Conservation (phyloP, 2,888 invertebrate genomes). For the Cartodere bifasciata region DNA sequence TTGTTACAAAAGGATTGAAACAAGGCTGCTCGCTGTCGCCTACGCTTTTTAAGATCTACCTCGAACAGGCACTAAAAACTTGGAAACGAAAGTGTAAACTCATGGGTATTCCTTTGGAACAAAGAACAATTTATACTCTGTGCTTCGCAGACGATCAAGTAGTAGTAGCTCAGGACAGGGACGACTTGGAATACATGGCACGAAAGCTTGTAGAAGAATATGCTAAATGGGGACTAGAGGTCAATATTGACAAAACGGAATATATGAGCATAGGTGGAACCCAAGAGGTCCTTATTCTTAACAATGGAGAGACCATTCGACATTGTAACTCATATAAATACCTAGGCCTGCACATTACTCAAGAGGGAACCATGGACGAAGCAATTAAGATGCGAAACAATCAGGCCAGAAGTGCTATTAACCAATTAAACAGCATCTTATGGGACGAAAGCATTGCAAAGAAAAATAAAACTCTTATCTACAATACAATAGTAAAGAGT, state of each 20-base stretch:
- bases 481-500: constrained; percentile 5
- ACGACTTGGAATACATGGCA: constrained; percentile 13
- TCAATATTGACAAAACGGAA: constrained; percentile 7
- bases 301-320: no score
- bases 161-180: constrained; percentile 13
- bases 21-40: constrained; percentile 3
- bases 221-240: constrained; percentile 10
- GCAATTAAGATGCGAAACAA: constrained; percentile 4
- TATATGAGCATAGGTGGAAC: constrained; percentile 10
- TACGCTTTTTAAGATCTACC: constrained; percentile 3
- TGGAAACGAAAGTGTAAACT: constrained; percentile 8
- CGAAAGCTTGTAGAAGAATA: constrained; percentile 14
- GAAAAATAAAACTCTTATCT: constrained; percentile 4
- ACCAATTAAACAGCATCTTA: constrained; percentile 2
- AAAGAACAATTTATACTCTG: constrained; percentile 12
- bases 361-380: constrained; percentile 1
- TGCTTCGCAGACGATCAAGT: constrained; percentile 15
- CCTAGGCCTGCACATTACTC: constrained; percentile 4
- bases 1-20: constrained; percentile 4
- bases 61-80: constrained; percentile 1
- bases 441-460: constrained; percentile 2
- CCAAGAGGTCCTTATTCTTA: no score
- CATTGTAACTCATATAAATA: constrained; percentile 5
- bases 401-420: constrained; percentile 1
- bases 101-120: constrained; percentile 7